phyloP scores from a whole-genome alignment of 2,888 invertebrate genomes.

The Furcula furcula region DNA sequence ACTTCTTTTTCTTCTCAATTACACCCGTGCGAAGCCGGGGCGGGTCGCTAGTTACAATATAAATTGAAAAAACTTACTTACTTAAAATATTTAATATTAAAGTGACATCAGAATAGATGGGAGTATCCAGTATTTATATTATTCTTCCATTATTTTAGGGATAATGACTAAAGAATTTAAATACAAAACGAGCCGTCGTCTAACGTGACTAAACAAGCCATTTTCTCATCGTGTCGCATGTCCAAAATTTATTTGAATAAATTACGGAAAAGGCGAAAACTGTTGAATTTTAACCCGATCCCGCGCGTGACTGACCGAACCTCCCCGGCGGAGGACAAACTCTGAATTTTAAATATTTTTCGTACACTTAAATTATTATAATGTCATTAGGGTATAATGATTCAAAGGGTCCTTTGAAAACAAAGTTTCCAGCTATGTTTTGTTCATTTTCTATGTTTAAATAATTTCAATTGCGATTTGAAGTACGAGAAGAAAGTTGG shows the following conservation, averaged over 20 bases:
- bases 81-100: too few species aligned
- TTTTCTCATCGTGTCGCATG: constrained; percentile 58
- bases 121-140: too few species aligned
- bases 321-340: constrained; percentile 20
- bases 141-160: constrained; percentile 21
- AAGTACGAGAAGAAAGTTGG: too few species aligned
- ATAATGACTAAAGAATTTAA: constrained; percentile 31
- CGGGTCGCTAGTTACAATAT: too few species aligned
- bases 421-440: constrained; percentile 4
- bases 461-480: background rate
- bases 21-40: too few species aligned
- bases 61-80: too few species aligned
- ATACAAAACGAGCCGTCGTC: constrained; percentile 27
- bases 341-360: constrained; percentile 46
- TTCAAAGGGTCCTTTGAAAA: constrained; percentile 20
- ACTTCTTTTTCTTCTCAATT: too few species aligned
- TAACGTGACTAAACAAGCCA: constrained; percentile 48
- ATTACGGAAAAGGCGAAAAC: constrained; percentile 62
- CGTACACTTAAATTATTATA: constrained; percentile 38
- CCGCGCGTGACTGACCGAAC: constrained; percentile 42
- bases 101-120: too few species aligned
- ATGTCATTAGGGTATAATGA: constrained; percentile 31
- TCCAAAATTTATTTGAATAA: constrained; percentile 75
- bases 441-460: background rate
- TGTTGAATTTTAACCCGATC: constrained; percentile 71